A percentile compares a stretch with the other conserved stretches of the same genome.
Conservation (phyloP, 2,113 vertebrate species). For the Cnemophilus loriae region DNA sequence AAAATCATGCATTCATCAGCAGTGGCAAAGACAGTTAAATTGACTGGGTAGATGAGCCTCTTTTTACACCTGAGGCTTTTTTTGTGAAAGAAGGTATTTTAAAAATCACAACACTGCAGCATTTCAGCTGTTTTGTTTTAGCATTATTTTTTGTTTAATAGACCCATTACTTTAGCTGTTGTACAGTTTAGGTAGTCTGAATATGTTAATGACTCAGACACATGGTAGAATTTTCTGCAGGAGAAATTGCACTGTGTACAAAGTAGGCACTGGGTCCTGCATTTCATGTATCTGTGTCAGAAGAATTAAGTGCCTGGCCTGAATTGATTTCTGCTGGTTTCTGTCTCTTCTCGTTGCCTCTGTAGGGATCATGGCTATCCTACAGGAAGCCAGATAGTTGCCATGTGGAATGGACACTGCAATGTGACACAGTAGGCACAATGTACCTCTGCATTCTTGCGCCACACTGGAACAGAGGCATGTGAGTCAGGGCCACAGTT, state of each 20-base stretch:
- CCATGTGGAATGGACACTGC: fast-evolving
- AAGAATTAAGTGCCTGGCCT: neutral
- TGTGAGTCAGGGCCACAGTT: neutral
- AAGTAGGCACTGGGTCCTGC: neutral
- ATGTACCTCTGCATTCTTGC: neutral
- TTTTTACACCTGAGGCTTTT: neutral
- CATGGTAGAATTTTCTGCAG: neutral
- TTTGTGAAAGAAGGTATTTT: neutral
- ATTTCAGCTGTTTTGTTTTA: neutral
- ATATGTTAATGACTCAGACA: neutral
- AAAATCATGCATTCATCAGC: neutral
- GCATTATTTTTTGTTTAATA: neutral
- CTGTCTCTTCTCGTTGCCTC: neutral
- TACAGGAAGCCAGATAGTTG: neutral
- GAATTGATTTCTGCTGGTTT: neutral
- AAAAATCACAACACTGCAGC: neutral
- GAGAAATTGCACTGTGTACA: neutral
- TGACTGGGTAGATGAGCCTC: neutral
- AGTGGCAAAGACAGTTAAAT: neutral
- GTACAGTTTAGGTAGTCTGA: neutral
- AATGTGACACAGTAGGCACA: fast-evolving
- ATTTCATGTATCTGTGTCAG: neutral
- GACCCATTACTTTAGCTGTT: neutral
- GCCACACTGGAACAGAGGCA: neutral
- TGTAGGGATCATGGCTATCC: neutral